Conservation (phyloP, 2,113 vertebrate species). For the Colius striatus region DNA sequence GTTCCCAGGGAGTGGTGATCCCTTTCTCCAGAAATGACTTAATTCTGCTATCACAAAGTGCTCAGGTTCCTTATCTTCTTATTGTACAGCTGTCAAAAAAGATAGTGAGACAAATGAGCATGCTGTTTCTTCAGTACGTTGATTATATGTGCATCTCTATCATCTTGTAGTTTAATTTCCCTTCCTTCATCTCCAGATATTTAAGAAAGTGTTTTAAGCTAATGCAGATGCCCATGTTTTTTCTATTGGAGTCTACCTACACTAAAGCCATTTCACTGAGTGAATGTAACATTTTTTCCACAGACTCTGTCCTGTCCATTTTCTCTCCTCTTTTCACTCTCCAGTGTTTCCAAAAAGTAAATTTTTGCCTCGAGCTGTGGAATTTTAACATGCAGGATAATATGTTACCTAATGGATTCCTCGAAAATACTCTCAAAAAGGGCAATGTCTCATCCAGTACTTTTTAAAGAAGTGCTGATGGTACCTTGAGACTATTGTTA, state of each 20-base stretch:
- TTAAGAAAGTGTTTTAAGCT: neutral
- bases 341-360: neutral
- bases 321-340: neutral
- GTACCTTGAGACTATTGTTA: neutral
- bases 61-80: neutral
- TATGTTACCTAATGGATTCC: neutral
- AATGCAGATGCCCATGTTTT: rapidly evolving
- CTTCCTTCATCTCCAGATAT: neutral
- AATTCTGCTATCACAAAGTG: neutral
- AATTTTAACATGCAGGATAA: neutral
- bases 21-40: neutral
- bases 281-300: neutral
- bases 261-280: neutral
- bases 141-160: neutral
- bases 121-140: neutral
- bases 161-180: neutral
- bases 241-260: neutral
- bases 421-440: neutral
- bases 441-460: neutral
- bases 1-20: neutral
- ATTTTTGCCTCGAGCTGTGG: neutral
- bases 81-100: neutral
- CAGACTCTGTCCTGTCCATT: neutral
- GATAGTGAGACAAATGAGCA: neutral
- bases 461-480: neutral